phyloP scores from a whole-genome alignment of 2,888 invertebrate genomes.

The Embidobia sp. region DNA sequence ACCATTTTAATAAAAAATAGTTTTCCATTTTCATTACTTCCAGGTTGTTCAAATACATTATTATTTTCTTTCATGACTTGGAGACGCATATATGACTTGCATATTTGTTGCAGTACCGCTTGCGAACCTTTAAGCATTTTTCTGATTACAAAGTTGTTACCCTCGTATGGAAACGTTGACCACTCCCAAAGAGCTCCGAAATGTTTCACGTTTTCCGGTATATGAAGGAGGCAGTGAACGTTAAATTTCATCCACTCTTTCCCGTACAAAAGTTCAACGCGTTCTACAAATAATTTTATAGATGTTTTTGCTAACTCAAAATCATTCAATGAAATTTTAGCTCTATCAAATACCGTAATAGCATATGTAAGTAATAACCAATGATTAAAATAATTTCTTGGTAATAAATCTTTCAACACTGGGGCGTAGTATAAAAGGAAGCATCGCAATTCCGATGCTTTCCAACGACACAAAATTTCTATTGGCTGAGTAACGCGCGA shows the following conservation, averaged over 20 bases:
- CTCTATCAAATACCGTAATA: slow-evolving; percentile 32
- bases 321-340: slow-evolving; percentile 15
- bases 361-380: slow-evolving; percentile 42
- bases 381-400: slow-evolving; percentile 43
- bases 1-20: too few species aligned
- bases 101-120: slow-evolving; percentile 37
- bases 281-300: too few species aligned
- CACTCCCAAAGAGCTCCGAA: slow-evolving; percentile 58
- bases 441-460: slow-evolving; percentile 52
- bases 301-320: slow-evolving; percentile 23
- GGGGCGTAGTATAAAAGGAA: slow-evolving; percentile 60
- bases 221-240: slow-evolving; percentile 47
- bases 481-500: slow-evolving; percentile 32
- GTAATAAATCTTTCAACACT: slow-evolving; percentile 39
- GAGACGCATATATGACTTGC: slow-evolving; percentile 33
- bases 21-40: too few species aligned
- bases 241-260: slow-evolving; percentile 46
- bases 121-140: slow-evolving; percentile 34
- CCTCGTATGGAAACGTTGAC: slow-evolving; percentile 55
- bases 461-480: slow-evolving; percentile 21
- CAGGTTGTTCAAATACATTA: too few species aligned
- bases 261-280: slow-evolving; percentile 47
- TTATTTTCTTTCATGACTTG: slow-evolving; percentile 25
- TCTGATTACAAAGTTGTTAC: slow-evolving; percentile 35
- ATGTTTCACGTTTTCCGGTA: slow-evolving; percentile 32